Evolutionary conservation across 2,888 invertebrate genomes (phyloP), one percentile per base, ranked within the genome.

Genomic region (Conchocele bisecta): DNA sequence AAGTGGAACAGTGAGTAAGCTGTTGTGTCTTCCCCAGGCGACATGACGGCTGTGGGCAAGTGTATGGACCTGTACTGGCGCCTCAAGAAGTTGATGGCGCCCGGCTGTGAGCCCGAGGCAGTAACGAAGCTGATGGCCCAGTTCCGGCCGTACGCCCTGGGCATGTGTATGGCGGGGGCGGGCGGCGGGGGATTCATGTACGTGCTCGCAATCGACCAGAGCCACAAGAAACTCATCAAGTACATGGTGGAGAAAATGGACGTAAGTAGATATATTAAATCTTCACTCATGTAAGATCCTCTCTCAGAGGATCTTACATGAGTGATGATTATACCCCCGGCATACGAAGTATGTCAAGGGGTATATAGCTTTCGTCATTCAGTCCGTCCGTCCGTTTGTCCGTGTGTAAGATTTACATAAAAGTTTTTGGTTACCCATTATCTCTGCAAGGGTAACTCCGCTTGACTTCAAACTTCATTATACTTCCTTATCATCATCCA

Each of bases 141-240:
- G 2, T 74, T 91, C 9, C 74, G 84, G 17, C 88, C 89, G 0
- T 83, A 87, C 64, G 79, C 86, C 24, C 72, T 84, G 22, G 91
- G 91, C 11, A 86, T 88, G 79, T 85, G 86, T 59, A 81, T 91
- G 84, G 91, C 91, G 1, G 92, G 92, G 1, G 92, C 92, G 5
- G 92, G 92, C 2, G 92, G 92, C 2, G 92, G 92, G 0, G 92
- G 92, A 9, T 92, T 91, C 80, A 74, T 91, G 79, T 87, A 90
- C 80, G 82, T 89, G 31, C 82, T 91, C 59, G 85, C 89, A 59
- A 87, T 86, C 64, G 81, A 91, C 57, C 24, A 59, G 0, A 53
- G 53, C 5, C 42, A 57, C 15, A 75, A 73, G 59, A 50, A 75
- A 6, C 53, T 66, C 22, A 70, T 81, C 13, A 42, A 68, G 35